These are phyloP conservation scores for Odocoileus virginianus DNA, from an alignment of 2,113 vertebrate species.

Conservation along the genomic window DNA sequence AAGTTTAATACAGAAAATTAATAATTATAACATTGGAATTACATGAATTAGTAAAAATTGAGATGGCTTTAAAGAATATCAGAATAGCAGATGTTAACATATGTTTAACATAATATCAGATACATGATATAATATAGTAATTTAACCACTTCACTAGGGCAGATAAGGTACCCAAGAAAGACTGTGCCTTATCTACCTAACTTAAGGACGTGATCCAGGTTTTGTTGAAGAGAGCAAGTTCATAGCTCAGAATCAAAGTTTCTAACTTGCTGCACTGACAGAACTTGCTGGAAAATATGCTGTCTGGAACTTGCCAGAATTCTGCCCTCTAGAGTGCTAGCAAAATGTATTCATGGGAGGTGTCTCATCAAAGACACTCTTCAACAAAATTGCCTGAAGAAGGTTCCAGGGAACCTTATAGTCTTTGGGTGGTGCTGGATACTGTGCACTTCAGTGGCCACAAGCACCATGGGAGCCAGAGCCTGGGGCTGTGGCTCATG, in stretches of 20 bases:
- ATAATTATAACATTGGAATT: not conserved
- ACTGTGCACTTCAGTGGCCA: not conserved
- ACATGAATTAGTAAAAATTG: not conserved
- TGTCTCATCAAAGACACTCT: not conserved
- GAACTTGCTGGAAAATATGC: not conserved
- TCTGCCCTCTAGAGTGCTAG: not conserved
- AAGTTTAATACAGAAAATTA: not conserved
- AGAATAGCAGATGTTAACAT: not conserved
- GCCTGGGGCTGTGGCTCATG: not conserved
- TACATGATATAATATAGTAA: not conserved
- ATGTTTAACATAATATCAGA: not conserved
- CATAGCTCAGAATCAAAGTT: not conserved
- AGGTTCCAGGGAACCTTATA: not conserved
- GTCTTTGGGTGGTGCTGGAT: not conserved
- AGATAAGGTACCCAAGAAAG: not conserved
- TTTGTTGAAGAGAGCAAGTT: not conserved
- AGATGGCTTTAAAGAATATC: not conserved
- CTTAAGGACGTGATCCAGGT: not conserved
- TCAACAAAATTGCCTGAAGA: not conserved
- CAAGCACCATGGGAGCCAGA: not conserved
- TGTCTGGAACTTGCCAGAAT: not conserved
- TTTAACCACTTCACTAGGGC: not conserved
- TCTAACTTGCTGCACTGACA: not conserved
- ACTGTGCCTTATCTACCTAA: not conserved
- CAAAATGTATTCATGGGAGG: not conserved